Evolutionary conservation across 2,888 invertebrate genomes (phyloP).

Genomic region (Lepidocyrtoides sp.): DNA sequence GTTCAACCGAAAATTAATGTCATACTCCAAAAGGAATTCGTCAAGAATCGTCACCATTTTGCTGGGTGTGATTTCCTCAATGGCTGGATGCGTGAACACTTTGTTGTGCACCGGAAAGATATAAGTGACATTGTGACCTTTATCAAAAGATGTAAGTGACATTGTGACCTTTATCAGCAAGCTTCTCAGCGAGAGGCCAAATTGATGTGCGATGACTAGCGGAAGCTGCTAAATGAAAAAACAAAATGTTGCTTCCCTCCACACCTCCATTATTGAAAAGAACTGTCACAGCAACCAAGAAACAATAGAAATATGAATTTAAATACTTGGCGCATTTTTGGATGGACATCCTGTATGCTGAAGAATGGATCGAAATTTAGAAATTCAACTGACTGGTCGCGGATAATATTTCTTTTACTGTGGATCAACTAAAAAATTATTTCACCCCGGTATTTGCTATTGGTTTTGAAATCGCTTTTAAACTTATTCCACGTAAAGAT

Average conservation of each 20-base stretch:
- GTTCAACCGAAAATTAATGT: constrained; percentile 49
- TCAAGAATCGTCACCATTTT: constrained; percentile 38
- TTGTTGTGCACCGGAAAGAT: constrained; percentile 49
- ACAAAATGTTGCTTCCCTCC: constrained; percentile 33
- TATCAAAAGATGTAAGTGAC: constrained; percentile 61
- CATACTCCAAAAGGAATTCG: constrained; percentile 36
- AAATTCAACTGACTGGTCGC: too few species aligned
- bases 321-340: too few species aligned
- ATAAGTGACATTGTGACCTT: constrained; percentile 69
- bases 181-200: constrained; percentile 62
- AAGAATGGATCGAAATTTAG: too few species aligned
- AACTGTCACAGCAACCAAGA: too few species aligned
- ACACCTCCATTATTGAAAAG: not conserved
- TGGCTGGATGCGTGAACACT: constrained; percentile 46
- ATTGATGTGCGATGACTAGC: constrained; percentile 55
- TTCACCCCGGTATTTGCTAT: too few species aligned
- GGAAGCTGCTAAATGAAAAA: constrained; percentile 46
- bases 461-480: too few species aligned
- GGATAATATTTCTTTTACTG: too few species aligned
- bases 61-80: constrained; percentile 45
- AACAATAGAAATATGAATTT: too few species aligned
- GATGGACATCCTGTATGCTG: too few species aligned
- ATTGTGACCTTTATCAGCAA: constrained; percentile 64
- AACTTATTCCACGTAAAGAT: too few species aligned
- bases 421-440: too few species aligned